Base-by-base conservation (phyloP, 2,888 invertebrate species). In the Patella depressa region DNA sequence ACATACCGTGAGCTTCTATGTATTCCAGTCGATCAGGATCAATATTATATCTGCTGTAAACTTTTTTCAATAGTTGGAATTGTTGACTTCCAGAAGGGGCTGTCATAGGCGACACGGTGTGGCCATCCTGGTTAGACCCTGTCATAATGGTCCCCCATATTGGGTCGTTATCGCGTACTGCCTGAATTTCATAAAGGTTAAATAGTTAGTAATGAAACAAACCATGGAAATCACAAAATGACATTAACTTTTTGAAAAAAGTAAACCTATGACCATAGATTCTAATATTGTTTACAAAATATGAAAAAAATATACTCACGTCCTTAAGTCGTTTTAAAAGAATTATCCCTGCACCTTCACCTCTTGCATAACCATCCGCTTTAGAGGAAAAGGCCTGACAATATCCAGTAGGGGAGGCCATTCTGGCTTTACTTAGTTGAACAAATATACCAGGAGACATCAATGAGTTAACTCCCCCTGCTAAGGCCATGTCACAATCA, bases 291-390 rank as follows among this genome's bases (percentile, higher is more conserved):
- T 24, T 24, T 24, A 24, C 24, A 24, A 24, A 24, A 5, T 4
- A 5, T 45, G 45, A 45, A 45, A 45, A 45, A 45, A 45, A 45
- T 45, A 9, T 45, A 45, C 45, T 45, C 45, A 87, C 87, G 24
- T 84, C 78, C 65, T 79, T 78, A 3, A 82, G 76, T 70, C 77
- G 75, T 77, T 87, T 87, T 12, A 88, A 79, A 17, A 88, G 80
- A 45, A 88, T 82, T 5, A 87, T 78, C 0, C 87, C 88, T 76
- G 86, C 84, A 1, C 88, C 88, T 78, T 87, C 87, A 45, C 87
- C 86, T 54, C 86, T 54, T n/a, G 85, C 84, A 74, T 87, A 87
- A 0, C 88, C 88, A 72, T 88, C 87, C 0, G 86, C 86, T 17
- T 82, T 81, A 57, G 75, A 79, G 55, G 83, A 82, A 79, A 86